phyloP scores from a whole-genome alignment of 2,113 vertebrate genomes.

The Vulpes lagopus region DNA sequence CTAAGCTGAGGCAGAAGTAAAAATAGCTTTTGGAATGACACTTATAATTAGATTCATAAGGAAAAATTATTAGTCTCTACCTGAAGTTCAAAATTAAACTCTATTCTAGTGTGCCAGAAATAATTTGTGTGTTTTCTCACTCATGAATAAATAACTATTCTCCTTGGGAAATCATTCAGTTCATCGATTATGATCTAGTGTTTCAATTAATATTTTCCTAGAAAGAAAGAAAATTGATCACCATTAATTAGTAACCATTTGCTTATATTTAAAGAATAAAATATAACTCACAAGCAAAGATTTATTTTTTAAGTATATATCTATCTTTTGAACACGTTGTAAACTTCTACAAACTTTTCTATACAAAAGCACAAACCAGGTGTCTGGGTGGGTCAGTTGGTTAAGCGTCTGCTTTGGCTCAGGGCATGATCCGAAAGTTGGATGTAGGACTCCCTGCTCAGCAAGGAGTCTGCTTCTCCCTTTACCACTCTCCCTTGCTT shows the following conservation, averaged over 20 bases:
- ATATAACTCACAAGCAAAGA: background rate
- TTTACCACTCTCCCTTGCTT: too few species aligned
- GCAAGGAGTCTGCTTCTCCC: too few species aligned
- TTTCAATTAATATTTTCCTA: slow-evolving; percentile 20
- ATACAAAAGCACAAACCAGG: background rate
- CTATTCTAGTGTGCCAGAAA: slow-evolving; percentile 54
- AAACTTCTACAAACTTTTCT: background rate
- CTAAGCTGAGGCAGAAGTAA: slow-evolving; percentile 40
- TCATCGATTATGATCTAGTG: slow-evolving; percentile 32
- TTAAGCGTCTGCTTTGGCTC: too few species aligned
- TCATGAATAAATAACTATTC: slow-evolving; percentile 71
- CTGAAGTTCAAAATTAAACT: slow-evolving; percentile 65
- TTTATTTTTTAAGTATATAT: background rate
- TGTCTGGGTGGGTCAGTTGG: too few species aligned
- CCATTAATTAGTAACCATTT: background rate
- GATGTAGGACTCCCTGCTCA: too few species aligned
- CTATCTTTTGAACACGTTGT: background rate
- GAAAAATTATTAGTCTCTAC: slow-evolving; percentile 57
- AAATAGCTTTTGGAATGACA: slow-evolving; percentile 71
- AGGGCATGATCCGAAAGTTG: too few species aligned
- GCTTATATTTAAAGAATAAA: background rate
- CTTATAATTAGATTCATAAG: slow-evolving; percentile 63
- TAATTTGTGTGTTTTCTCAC: slow-evolving; percentile 64
- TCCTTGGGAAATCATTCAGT: background rate
- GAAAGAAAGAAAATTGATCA: background rate